These are phyloP conservation scores for Albula goreensis DNA, from an alignment of 2,113 vertebrate genomes.

Conservation along the genomic window DNA sequence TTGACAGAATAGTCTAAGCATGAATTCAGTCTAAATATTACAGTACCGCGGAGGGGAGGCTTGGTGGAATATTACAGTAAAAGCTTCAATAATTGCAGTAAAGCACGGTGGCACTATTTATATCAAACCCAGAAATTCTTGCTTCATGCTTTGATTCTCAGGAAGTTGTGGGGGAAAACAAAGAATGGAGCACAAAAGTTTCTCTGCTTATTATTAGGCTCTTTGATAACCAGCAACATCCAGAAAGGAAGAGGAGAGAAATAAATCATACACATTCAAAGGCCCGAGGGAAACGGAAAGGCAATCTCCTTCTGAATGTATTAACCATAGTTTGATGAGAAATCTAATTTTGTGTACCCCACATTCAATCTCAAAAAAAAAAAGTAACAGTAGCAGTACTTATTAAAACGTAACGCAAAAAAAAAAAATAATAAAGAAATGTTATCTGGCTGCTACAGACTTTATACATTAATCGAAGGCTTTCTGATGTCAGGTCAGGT, in stretches of 20 bases:
- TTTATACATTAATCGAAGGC: conserved; percentile 6
- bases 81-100: background rate
- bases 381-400: background rate
- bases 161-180: background rate
- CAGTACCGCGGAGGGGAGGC: too few relatives aligned
- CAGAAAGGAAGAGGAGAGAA: conserved; percentile 1
- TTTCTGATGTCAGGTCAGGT: background rate
- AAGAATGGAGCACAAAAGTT: background rate
- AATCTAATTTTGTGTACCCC: conserved; percentile 14
- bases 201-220: background rate
- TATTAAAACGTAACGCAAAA: conserved; percentile 4
- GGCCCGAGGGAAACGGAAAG: background rate
- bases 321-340: conserved; percentile 20
- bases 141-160: background rate
- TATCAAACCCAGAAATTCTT: background rate
- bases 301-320: conserved; percentile 18
- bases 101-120: background rate
- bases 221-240: background rate
- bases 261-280: background rate
- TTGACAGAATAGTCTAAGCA: too few relatives aligned
- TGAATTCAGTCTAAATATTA: too few relatives aligned
- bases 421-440: background rate
- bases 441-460: background rate
- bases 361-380: background rate
- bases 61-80: too few relatives aligned